phyloP scores from a whole-genome alignment of 2,888 invertebrate species.

The Xanthorhoe spadicearia region DNA sequence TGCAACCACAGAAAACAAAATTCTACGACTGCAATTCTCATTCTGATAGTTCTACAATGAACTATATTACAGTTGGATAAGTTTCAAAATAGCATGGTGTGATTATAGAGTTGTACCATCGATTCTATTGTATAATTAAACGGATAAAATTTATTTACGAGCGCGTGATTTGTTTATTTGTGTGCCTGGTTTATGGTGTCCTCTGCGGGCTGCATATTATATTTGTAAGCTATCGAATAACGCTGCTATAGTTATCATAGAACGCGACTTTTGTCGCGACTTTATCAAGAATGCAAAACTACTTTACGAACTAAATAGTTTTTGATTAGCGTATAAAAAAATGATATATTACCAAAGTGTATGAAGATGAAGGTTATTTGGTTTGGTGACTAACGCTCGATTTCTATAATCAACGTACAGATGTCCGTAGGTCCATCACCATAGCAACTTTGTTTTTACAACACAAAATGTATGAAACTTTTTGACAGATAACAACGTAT shows the following conservation, averaged over 20 bases:
- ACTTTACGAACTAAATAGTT: too few relatives aligned
- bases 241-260: neutral
- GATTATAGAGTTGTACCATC: neutral
- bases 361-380: too few relatives aligned
- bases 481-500: neutral
- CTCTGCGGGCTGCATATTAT: constrained; percentile 37
- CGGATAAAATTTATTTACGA: constrained; percentile 29
- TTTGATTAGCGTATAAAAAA: too few relatives aligned
- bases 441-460: neutral
- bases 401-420: too few relatives aligned
- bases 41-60: neutral
- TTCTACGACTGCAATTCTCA: neutral
- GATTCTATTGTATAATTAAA: constrained; percentile 23
- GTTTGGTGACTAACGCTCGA: too few relatives aligned
- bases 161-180: constrained; percentile 41
- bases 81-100: neutral
- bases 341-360: too few relatives aligned
- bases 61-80: neutral
- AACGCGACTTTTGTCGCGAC: constrained; percentile 26
- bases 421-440: too few relatives aligned
- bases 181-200: constrained; percentile 25
- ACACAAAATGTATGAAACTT: neutral
- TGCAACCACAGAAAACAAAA: neutral
- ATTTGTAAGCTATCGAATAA: constrained; percentile 27
- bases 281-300: too few relatives aligned